Evolutionary conservation across 2,888 invertebrate genomes (phyloP).

Genomic region (Thyatira batis): DNA sequence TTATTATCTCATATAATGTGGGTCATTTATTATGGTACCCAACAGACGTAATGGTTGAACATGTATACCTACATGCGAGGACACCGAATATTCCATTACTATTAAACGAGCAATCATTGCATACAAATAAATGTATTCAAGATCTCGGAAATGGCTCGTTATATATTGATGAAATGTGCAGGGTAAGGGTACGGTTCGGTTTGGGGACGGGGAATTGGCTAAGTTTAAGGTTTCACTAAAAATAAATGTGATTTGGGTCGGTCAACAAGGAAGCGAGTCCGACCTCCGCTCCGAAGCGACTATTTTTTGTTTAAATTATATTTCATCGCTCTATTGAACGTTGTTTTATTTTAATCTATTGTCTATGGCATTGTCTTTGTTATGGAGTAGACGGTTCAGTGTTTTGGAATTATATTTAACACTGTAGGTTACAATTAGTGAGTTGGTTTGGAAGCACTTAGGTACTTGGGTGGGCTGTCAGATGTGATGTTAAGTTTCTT

Average conservation of each 20-base stretch:
- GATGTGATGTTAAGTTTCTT: background rate
- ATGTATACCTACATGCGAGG: background rate
- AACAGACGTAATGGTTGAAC: background rate
- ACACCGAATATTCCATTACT: background rate
- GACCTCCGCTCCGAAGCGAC: background rate
- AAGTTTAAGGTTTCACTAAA: background rate
- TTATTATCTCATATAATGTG: background rate
- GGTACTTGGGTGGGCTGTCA: background rate
- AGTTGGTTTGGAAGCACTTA: background rate
- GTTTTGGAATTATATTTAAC: background rate
- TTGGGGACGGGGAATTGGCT: background rate
- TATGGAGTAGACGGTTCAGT: background rate
- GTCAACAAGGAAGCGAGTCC: background rate
- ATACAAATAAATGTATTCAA: background rate
- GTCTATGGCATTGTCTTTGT: background rate
- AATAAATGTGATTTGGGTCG: background rate
- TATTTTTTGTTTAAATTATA: background rate
- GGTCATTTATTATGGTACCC: background rate
- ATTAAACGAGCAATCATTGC: background rate
- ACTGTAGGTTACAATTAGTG: background rate
- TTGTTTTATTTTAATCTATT: background rate
- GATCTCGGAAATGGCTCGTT: background rate
- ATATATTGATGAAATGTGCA: background rate
- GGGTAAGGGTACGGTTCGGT: background rate
- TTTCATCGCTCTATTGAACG: background rate